Conservation (phyloP, 2,113 vertebrate species). For the Leptocoma aspasia region DNA sequence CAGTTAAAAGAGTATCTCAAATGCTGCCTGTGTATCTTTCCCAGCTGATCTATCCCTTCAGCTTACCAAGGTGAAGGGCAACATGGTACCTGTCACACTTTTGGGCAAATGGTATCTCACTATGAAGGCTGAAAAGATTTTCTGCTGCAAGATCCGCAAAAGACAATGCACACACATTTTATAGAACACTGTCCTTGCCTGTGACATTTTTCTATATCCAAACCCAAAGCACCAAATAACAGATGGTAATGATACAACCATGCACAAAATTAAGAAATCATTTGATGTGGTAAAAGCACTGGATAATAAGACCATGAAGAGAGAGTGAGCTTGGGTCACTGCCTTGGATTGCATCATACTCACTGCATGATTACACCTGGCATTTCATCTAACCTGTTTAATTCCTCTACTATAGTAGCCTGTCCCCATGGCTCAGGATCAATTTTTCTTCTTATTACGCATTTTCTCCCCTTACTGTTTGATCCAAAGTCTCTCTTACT, state of each 20-base stretch:
- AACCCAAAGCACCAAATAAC: neutral
- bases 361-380: neutral
- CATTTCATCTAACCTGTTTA: neutral
- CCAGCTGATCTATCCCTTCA: neutral
- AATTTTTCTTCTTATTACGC: neutral
- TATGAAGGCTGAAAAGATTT: neutral
- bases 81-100: accelerated
- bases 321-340: neutral
- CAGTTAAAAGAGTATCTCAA: neutral
- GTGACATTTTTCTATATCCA: neutral
- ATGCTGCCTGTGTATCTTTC: neutral
- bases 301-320: neutral
- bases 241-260: neutral
- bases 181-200: neutral
- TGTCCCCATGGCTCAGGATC: neutral
- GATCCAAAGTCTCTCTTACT: neutral
- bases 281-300: neutral
- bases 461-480: neutral
- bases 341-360: neutral
- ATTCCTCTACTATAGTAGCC: neutral
- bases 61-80: accelerated
- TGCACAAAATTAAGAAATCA: neutral
- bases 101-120: neutral
- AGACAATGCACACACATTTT: neutral
- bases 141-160: neutral